Evolutionary conservation across 2,797 vertebrate genomes (phyloP).

Genomic region (Acanthurus lineatus): DNA sequence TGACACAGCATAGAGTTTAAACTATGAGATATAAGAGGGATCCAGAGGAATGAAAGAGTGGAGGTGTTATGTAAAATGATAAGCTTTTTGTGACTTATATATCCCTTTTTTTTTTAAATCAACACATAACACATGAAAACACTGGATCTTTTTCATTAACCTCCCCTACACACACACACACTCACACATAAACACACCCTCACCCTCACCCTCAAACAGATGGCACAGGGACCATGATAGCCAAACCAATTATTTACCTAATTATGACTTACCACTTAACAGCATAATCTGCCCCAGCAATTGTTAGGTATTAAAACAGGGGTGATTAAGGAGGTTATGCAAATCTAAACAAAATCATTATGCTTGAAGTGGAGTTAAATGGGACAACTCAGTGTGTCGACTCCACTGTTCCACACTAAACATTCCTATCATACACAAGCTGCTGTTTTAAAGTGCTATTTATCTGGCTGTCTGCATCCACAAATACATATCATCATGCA

Average conservation of each 20-base stretch:
- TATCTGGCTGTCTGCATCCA: conserved; percentile 3
- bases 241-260: conserved; percentile 98
- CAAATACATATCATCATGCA: conserved; percentile 19
- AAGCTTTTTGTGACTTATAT: conserved; percentile 16
- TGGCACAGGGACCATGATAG: conserved; percentile 91
- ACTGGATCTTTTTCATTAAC: conserved; percentile 25
- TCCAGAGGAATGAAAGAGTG: conserved; percentile 1
- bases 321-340: conserved; percentile 92
- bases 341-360: conserved; percentile 86
- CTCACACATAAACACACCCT: not conserved
- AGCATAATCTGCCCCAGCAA: conserved; percentile 91
- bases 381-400: conserved; percentile 73
- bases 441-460: conserved; percentile 8
- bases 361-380: conserved; percentile 86
- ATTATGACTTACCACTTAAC: conserved; percentile 98
- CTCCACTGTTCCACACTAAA: conserved; percentile 30
- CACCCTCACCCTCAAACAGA: conserved; percentile 86
- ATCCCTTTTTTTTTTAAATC: conserved; percentile 13
- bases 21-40: conserved; percentile 1
- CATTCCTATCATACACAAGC: conserved; percentile 14
- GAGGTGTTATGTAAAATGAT: conserved; percentile 10
- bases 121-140: conserved; percentile 45
- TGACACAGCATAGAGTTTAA: conserved; percentile 5
- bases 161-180: conserved; percentile 8
- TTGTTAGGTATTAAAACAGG: conserved; percentile 92